Evolutionary conservation across 2,888 invertebrate species (phyloP).

Genomic region (Cenopis cana): DNA sequence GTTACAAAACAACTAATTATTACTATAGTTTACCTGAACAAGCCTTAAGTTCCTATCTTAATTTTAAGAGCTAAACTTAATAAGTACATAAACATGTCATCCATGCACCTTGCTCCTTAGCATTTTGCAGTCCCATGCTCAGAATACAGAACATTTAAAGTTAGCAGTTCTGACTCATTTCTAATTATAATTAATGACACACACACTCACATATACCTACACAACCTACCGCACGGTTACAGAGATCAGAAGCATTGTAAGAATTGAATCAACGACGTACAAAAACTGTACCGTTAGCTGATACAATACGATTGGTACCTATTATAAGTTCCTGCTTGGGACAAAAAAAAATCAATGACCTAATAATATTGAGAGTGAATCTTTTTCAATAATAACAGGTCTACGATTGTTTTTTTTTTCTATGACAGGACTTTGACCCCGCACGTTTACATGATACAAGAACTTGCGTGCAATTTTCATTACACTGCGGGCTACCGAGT

Average conservation of each 20-base stretch:
- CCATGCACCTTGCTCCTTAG: background rate
- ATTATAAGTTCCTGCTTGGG: background rate
- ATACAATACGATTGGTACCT: background rate
- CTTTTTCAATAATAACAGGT: background rate
- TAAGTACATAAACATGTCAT: background rate
- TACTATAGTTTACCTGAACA: no score
- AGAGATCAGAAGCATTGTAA: constrained; percentile 9
- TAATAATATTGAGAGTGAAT: constrained; percentile 36
- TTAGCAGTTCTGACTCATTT: constrained; percentile 19
- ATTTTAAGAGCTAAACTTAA: no score
- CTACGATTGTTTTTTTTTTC: background rate
- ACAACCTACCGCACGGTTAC: background rate
- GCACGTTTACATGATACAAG: no score
- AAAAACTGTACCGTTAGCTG: constrained; percentile 26
- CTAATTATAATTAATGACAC: constrained; percentile 29
- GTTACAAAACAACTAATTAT: no score
- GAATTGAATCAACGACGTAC: constrained; percentile 3
- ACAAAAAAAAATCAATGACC: constrained; percentile 40
- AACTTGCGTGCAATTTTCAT: no score
- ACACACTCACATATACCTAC: background rate
- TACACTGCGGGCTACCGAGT: no score
- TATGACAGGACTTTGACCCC: no score
- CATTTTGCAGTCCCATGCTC: background rate
- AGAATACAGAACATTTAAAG: constrained; percentile 14
- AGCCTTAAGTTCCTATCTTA: no score